phyloP scores from a whole-genome alignment of 1,140 invertebrate genomes.

The Zaprionus tsacasi region DNA sequence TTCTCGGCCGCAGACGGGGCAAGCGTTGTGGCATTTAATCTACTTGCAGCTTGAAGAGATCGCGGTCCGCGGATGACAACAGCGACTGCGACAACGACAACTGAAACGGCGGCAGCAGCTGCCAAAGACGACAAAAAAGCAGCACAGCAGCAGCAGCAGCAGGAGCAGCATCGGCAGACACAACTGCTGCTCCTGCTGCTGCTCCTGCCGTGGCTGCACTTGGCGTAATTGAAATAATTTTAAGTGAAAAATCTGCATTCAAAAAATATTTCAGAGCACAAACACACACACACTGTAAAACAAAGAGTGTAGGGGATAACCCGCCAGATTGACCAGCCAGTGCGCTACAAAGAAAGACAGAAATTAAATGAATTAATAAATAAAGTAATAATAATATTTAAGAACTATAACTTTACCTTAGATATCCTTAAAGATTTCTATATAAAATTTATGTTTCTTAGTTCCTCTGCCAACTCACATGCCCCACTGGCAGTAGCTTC shows the following conservation, averaged over 20 bases:
- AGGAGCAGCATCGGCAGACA: constrained; percentile 14
- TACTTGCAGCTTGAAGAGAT: constrained; percentile 65
- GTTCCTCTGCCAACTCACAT: constrained; percentile 16
- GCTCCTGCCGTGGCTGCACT: constrained; percentile 52
- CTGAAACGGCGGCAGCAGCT: constrained; percentile 59
- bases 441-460: too few relatives aligned
- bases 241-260: constrained; percentile 82
- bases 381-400: too few relatives aligned
- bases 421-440: too few relatives aligned
- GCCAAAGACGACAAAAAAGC: constrained; percentile 35
- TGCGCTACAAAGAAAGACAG: not conserved
- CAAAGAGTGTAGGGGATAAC: not conserved
- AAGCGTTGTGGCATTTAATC: constrained; percentile 75
- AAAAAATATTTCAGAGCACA: constrained; percentile 74
- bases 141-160: too few relatives aligned
- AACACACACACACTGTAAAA: not conserved
- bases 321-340: not conserved
- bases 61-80: constrained; percentile 52
- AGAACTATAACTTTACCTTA: too few relatives aligned
- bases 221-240: constrained; percentile 81
- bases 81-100: constrained; percentile 73
- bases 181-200: constrained; percentile 11
- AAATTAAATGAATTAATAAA: too few relatives aligned
- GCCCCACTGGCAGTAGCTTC: constrained; percentile 21
- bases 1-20: constrained; percentile 35